Percentiles rank a stretch among this genome's conserved stretches.
phyloP scores from a whole-genome alignment of 1,140 invertebrate species.

The Calephelis virginiensis region DNA sequence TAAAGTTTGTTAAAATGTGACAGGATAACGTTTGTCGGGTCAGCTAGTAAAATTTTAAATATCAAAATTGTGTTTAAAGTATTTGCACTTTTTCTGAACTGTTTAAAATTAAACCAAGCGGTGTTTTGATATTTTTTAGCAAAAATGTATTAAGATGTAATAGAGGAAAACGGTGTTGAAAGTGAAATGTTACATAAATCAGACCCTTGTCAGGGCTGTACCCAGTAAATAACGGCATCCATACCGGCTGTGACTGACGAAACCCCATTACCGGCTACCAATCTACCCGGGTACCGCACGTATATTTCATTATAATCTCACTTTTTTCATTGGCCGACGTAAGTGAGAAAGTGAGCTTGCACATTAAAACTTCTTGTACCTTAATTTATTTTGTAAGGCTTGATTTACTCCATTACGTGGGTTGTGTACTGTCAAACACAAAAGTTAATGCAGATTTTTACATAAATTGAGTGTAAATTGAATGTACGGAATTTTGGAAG shows the following conservation, averaged over 20 bases:
- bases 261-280: slow-evolving; percentile 38
- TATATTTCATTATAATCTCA: slow-evolving; percentile 34
- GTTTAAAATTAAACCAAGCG: too few relatives aligned
- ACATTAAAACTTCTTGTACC: neutral
- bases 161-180: slow-evolving; percentile 50
- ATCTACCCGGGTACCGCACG: slow-evolving; percentile 27
- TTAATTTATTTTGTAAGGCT: neutral
- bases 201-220: slow-evolving; percentile 57
- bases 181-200: slow-evolving; percentile 71
- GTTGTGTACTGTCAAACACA: too few relatives aligned
- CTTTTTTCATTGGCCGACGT: slow-evolving; percentile 15
- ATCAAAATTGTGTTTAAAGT: too few relatives aligned
- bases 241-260: slow-evolving; percentile 46
- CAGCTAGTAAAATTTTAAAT: too few relatives aligned
- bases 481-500: too few relatives aligned
- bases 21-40: too few relatives aligned
- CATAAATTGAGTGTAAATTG: too few relatives aligned
- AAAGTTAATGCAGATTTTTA: too few relatives aligned
- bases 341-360: neutral
- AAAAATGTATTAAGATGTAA: slow-evolving; percentile 33
- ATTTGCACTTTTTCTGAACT: too few relatives aligned
- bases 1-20: too few relatives aligned
- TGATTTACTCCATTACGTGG: neutral
- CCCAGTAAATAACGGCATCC: slow-evolving; percentile 56
- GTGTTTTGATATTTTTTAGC: neutral